Conservation (phyloP, 2,797 vertebrate genomes). For the Typhlichthys eigenmanni region DNA sequence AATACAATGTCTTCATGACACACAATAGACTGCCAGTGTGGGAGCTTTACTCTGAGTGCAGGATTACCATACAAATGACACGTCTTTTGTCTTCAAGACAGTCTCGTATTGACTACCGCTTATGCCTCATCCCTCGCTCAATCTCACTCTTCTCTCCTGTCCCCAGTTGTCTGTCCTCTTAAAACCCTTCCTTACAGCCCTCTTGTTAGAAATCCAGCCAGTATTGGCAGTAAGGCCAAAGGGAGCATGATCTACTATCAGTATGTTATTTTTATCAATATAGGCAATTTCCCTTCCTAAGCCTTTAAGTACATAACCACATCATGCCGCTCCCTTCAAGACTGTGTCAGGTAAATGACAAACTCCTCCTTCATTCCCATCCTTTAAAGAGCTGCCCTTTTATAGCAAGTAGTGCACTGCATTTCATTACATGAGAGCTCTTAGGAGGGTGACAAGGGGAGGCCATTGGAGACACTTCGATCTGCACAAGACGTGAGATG, state of each 20-base stretch:
- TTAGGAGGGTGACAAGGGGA: slow-evolving; percentile 14
- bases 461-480: slow-evolving; percentile 48
- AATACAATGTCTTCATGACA: slow-evolving; percentile 32
- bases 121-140: slow-evolving; percentile 46
- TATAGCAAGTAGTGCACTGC: slow-evolving; percentile 11
- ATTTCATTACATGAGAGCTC: slow-evolving; percentile 33
- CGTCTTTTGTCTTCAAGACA: slow-evolving; percentile 61
- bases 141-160: slow-evolving; percentile 23
- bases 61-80: slow-evolving; percentile 74
- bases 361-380: too few relatives aligned
- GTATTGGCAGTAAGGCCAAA: slow-evolving; percentile 23
- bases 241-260: slow-evolving; percentile 50
- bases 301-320: slow-evolving; percentile 4
- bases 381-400: too few relatives aligned
- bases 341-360: too few relatives aligned
- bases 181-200: slow-evolving; percentile 8
- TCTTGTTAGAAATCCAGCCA: slow-evolving; percentile 36
- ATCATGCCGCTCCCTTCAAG: too few relatives aligned
- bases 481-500: slow-evolving; percentile 38
- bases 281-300: slow-evolving; percentile 38
- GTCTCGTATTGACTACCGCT: slow-evolving; percentile 57
- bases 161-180: slow-evolving; percentile 6
- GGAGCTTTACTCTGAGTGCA: slow-evolving; percentile 42
- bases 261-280: slow-evolving; percentile 7
- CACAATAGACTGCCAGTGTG: slow-evolving; percentile 39